Percentiles rank a stretch among this genome's conserved stretches.
Conservation (phyloP, 1,140 invertebrate genomes). For the Ectropis grisescens region DNA sequence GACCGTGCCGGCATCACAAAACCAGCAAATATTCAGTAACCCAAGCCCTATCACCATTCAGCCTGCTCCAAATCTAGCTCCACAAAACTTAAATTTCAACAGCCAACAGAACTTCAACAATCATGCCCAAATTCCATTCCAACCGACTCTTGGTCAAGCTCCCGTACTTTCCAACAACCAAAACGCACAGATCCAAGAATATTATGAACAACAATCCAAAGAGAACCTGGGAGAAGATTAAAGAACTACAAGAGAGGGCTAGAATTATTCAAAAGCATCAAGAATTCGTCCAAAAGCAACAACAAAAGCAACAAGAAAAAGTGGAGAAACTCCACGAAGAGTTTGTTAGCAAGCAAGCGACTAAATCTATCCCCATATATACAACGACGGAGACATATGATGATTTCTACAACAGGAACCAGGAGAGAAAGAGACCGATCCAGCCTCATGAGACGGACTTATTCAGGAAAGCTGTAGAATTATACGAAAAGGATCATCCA, state of each 20-base stretch:
- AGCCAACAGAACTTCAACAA: too few species aligned
- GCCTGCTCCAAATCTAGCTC: slow-evolving; percentile 51
- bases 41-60: slow-evolving; percentile 54
- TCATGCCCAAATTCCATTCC: slow-evolving; percentile 45
- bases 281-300: slow-evolving; percentile 77
- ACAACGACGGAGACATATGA: slow-evolving; percentile 58
- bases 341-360: slow-evolving; percentile 74
- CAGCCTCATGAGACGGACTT: slow-evolving; percentile 60
- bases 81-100: slow-evolving; percentile 28
- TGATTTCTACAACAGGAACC: slow-evolving; percentile 40
- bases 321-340: slow-evolving; percentile 75
- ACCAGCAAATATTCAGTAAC: slow-evolving; percentile 33
- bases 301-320: slow-evolving; percentile 77
- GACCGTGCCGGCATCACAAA: slow-evolving; percentile 41
- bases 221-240: slow-evolving; percentile 71
- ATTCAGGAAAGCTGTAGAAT: slow-evolving; percentile 63
- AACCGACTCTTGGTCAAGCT: slow-evolving; percentile 43
- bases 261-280: slow-evolving; percentile 78
- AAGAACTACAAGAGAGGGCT: slow-evolving; percentile 73
- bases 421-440: slow-evolving; percentile 53
- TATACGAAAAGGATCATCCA: slow-evolving; percentile 63
- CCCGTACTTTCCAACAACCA: slow-evolving; percentile 69
- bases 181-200: slow-evolving; percentile 64
- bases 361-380: slow-evolving; percentile 66
- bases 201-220: slow-evolving; percentile 75